Conservation (phyloP, 1,140 invertebrate genomes). For the Sipha flava region DNA sequence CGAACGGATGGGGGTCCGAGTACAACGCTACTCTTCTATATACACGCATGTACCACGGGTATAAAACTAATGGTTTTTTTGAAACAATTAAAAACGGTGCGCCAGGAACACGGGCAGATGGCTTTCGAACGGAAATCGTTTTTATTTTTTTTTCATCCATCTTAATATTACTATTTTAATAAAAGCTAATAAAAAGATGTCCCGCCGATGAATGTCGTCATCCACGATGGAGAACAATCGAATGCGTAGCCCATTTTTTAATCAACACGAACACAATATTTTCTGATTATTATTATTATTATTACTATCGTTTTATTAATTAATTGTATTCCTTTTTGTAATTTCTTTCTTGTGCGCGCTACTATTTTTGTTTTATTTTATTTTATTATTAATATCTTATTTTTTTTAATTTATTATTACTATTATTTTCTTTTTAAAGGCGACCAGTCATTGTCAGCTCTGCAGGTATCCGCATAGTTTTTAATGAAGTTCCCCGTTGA, state of each 20-base stretch:
- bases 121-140: constrained; percentile 18
- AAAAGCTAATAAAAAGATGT: constrained; percentile 30
- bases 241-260: constrained; percentile 16
- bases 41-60: neutral
- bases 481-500: constrained; percentile 25
- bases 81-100: constrained; percentile 29
- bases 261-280: neutral
- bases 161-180: constrained; percentile 24
- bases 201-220: constrained; percentile 15
- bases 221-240: constrained; percentile 17
- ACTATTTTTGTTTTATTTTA: constrained; percentile 3
- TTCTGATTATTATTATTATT: neutral
- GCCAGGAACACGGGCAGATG: constrained; percentile 24
- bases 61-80: neutral
- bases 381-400: neutral
- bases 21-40: neutral
- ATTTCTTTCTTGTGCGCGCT: constrained; percentile 2
- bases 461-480: constrained; percentile 19
- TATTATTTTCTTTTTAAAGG: neutral
- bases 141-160: neutral
- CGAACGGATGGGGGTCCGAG: neutral
- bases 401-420: neutral
- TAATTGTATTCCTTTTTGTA: constrained; percentile 15
- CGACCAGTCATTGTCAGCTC: constrained; percentile 23
- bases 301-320: too few species aligned